phyloP scores from a whole-genome alignment of 1,140 invertebrate species.

The Caerostris extrusa region DNA sequence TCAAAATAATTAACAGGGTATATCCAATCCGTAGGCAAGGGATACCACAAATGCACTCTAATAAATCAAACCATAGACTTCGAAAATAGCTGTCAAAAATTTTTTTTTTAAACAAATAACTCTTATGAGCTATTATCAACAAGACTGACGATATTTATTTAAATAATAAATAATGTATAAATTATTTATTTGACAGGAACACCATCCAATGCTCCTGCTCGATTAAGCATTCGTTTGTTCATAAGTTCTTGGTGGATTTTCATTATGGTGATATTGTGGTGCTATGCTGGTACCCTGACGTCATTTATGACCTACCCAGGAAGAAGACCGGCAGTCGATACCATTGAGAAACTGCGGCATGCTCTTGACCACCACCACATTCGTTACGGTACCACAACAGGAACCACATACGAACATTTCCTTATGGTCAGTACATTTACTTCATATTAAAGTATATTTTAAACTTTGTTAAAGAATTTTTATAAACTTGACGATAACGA shows the following conservation, averaged over 20 bases:
- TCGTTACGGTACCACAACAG: conserved; percentile 46
- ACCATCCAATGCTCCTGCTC: conserved; percentile 34
- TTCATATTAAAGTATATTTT: no score
- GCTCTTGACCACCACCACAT: conserved; percentile 2
- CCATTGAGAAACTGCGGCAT: conserved; percentile 15
- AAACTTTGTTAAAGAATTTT: no score
- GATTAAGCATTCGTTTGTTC: conserved; percentile 66
- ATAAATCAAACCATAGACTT: no score
- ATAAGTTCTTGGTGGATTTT: conserved; percentile 72
- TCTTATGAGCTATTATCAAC: no score
- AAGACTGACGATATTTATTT: no score
- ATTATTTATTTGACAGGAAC: not conserved
- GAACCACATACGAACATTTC: conserved; percentile 43
- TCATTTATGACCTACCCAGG: conserved; percentile 84
- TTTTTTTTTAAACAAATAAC: no score
- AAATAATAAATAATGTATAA: no score
- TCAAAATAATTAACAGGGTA: no score
- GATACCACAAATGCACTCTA: no score
- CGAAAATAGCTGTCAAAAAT: no score
- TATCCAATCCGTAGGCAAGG: no score
- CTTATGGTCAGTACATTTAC: conserved; percentile 24
- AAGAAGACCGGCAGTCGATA: conserved; percentile 41
- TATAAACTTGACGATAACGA: no score
- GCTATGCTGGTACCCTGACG: conserved; percentile 89
- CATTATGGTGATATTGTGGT: conserved; percentile 86